phyloP scores from a whole-genome alignment of 2,797 vertebrate genomes.

The Dermochelys coriacea region DNA sequence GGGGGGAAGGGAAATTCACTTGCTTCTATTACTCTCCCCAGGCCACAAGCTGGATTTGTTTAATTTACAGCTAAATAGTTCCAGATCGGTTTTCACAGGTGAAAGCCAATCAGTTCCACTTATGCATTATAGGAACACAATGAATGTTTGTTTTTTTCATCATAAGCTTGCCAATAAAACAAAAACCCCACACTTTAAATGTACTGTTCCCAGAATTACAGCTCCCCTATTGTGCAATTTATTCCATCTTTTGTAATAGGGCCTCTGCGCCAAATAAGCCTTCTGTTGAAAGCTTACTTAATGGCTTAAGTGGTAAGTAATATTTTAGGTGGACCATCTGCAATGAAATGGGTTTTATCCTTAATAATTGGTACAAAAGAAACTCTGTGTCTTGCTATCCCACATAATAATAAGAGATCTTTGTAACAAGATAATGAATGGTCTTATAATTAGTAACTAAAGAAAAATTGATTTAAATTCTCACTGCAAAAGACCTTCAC shows the following conservation, averaged over 20 bases:
- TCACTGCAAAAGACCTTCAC: neutral
- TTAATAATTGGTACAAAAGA: constrained; percentile 25
- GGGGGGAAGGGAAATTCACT: neutral
- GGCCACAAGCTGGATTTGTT: neutral
- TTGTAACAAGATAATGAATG: constrained; percentile 11
- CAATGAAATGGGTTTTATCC: neutral
- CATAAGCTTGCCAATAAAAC: neutral
- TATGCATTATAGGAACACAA: neutral
- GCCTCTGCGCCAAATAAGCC: neutral
- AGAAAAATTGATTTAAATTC: neutral
- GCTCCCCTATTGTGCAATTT: neutral
- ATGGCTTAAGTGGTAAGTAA: neutral
- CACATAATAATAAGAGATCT: neutral
- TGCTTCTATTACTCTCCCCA: neutral
- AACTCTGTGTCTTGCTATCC: constrained; percentile 3
- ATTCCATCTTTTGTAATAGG: neutral
- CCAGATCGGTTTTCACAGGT: neutral
- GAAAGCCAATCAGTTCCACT: neutral
- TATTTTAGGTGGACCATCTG: neutral
- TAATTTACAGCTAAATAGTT: neutral
- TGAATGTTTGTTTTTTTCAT: constrained; percentile 4
- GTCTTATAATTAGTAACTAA: neutral
- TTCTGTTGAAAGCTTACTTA: neutral
- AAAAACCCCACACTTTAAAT: constrained; percentile 29
- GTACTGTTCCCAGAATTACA: constrained; percentile 2